These are phyloP conservation scores for Pheosia tremula DNA, from an alignment of 2,888 invertebrate species.

Conservation along the genomic window DNA sequence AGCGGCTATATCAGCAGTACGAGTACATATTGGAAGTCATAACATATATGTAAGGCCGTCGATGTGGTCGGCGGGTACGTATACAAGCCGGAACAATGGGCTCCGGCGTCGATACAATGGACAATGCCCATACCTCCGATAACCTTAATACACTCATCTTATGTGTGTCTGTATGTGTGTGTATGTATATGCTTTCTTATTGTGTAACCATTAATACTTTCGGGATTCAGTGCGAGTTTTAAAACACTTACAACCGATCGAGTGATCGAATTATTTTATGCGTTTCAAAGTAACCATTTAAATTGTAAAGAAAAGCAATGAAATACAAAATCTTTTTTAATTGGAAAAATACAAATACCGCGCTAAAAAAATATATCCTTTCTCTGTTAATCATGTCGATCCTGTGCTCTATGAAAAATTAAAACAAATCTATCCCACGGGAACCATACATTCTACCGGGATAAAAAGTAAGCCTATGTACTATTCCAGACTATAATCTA, in stretches of 20 bases:
- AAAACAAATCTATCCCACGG: too few species aligned
- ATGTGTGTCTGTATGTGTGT: conserved; percentile 63
- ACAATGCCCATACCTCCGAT: conserved; percentile 76
- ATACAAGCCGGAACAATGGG: conserved; percentile 73
- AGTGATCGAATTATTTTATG: too few species aligned
- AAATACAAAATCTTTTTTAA: too few species aligned
- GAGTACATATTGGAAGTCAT: conserved; percentile 58
- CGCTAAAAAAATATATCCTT: too few species aligned
- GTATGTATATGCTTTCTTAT: conserved; percentile 51
- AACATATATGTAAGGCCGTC: conserved; percentile 65
- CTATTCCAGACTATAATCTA: too few species aligned
- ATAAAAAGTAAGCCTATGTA: too few species aligned
- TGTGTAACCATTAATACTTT: conserved; percentile 50
- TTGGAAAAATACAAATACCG: too few species aligned
- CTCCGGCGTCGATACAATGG: conserved; percentile 78
- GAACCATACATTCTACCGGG: too few species aligned
- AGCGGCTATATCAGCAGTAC: conserved; percentile 38
- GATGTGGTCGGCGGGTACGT: conserved; percentile 56
- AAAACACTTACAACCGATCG: background rate
- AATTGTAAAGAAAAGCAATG: too few species aligned
- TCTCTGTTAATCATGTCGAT: too few species aligned
- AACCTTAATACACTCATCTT: conserved; percentile 67
- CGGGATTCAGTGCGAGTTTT: background rate
- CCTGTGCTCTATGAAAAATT: too few species aligned
- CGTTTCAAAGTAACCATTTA: too few species aligned